Evolutionary conservation across 2,888 invertebrate genomes (phyloP).

Genomic region (Drosophila meridionalis): DNA sequence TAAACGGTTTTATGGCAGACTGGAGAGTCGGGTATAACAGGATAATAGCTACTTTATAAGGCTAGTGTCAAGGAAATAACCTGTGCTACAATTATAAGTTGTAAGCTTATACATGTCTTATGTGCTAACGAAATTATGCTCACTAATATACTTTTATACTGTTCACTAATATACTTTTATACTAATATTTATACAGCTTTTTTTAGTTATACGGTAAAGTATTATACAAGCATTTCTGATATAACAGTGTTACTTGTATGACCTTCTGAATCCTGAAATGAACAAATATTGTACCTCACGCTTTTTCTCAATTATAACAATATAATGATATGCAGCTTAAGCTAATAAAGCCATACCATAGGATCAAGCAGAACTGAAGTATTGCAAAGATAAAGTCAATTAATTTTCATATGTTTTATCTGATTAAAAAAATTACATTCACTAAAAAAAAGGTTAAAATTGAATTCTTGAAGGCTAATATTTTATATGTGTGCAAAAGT

Average conservation of each 20-base stretch:
- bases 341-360: not conserved
- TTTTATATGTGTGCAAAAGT: not conserved
- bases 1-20: constrained; percentile 7
- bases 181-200: not conserved
- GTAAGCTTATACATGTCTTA: not conserved
- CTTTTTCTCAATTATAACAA: not conserved
- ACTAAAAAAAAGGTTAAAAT: no score
- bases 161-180: no score
- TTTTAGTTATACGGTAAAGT: no score
- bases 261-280: not conserved
- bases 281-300: not conserved
- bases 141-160: no score
- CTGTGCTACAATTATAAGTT: not conserved
- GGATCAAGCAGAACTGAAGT: not conserved
- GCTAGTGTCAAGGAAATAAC: not conserved
- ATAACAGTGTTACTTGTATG: not conserved
- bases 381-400: not conserved
- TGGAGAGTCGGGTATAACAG: not conserved
- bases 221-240: not conserved
- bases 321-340: not conserved
- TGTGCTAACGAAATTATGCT: not conserved
- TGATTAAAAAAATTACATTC: no score
- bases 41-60: not conserved
- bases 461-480: no score
- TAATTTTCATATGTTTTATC: no score